Percentiles rank a stretch among this genome's conserved stretches.
Conservation (phyloP, 2,113 vertebrate genomes). For the Ictalurus punctatus region DNA sequence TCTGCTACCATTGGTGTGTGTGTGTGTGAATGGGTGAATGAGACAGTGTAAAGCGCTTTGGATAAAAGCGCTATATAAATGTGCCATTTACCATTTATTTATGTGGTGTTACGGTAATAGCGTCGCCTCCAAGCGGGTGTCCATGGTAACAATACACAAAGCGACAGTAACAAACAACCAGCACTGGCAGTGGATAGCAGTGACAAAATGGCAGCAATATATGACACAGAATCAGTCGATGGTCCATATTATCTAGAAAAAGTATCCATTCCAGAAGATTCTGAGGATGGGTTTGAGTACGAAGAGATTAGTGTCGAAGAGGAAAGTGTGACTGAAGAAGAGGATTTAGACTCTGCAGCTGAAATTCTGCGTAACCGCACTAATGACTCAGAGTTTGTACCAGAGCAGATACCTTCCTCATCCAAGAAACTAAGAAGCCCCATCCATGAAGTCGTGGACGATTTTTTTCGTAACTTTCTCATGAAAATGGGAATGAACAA, state of each 20-base stretch:
- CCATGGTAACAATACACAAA: constrained; percentile 49
- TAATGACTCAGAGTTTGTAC: constrained; percentile 60
- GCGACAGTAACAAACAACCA: not conserved
- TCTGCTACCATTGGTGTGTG: no score
- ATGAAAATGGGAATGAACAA: constrained; percentile 81
- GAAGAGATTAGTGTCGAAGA: constrained; percentile 78
- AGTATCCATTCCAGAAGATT: constrained; percentile 59
- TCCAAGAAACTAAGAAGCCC: constrained; percentile 47
- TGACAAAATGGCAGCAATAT: constrained; percentile 42
- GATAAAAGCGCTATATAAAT: no score
- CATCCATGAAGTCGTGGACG: constrained; percentile 75
- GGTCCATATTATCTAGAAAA: constrained; percentile 55
- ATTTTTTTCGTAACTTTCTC: constrained; percentile 89
- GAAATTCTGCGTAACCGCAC: constrained; percentile 66
- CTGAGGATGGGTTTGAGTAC: constrained; percentile 75
- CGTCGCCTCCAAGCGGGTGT: not conserved
- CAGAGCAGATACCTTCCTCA: constrained; percentile 44
- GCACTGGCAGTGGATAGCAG: not conserved
- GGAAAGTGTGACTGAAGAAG: constrained; percentile 76
- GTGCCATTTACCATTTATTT: not conserved
- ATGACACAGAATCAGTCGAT: constrained; percentile 39
- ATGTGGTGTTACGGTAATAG: not conserved
- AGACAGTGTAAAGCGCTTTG: no score
- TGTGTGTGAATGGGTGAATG: no score
- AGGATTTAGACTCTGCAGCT: constrained; percentile 75